phyloP scores from a whole-genome alignment of 2,113 vertebrate species.

The Neogobius melanostomus region DNA sequence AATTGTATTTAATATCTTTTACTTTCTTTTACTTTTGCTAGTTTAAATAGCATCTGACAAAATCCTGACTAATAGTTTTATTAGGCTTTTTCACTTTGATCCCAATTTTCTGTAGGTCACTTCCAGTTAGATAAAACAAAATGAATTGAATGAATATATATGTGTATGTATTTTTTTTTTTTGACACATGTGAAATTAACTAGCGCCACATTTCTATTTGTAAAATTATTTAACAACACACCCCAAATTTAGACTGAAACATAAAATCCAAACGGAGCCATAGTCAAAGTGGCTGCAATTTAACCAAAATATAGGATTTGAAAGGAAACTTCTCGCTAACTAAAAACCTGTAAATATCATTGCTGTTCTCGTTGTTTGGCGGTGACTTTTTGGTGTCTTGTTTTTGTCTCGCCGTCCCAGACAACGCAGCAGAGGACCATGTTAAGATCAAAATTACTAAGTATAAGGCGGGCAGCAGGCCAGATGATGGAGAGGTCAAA shows the following conservation, averaged over 20 bases:
- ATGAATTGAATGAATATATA: background rate
- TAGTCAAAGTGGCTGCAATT: background rate
- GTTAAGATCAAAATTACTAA: slow-evolving; percentile 92
- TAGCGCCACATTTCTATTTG: background rate
- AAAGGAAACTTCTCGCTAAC: background rate
- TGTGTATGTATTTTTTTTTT: background rate
- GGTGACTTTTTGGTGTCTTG: slow-evolving; percentile 64
- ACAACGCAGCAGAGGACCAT: slow-evolving; percentile 82
- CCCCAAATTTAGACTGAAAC: background rate
- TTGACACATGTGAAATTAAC: background rate
- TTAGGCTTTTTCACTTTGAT: too few species aligned
- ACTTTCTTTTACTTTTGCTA: background rate
- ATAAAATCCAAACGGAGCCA: background rate
- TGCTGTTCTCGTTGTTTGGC: slow-evolving; percentile 44
- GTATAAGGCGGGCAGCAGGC: slow-evolving; percentile 81
- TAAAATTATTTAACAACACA: background rate
- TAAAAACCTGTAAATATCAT: slow-evolving; percentile 18
- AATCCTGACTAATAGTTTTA: too few species aligned
- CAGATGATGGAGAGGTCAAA: slow-evolving; percentile 83
- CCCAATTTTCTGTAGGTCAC: too few species aligned
- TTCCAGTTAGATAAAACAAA: background rate
- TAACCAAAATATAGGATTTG: background rate
- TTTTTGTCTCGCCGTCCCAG: slow-evolving; percentile 79
- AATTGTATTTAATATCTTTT: background rate
- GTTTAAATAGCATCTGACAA: too few species aligned